Evolutionary conservation across 2,888 invertebrate species (phyloP).

Genomic region (Mayetiola destructor): DNA sequence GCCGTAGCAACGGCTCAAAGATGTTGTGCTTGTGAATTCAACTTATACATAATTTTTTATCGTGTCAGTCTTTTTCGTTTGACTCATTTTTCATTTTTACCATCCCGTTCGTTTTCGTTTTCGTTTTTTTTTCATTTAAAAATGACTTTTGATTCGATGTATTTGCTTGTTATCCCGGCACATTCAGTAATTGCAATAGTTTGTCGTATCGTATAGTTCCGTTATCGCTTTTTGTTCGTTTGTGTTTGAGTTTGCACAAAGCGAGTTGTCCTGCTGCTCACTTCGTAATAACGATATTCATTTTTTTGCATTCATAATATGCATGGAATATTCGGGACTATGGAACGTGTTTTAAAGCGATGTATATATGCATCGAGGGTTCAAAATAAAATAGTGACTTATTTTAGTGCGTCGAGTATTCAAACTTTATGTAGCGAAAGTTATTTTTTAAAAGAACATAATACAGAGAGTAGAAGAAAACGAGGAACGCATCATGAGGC

Average conservation of each 20-base stretch:
- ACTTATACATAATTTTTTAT: constrained; percentile 7
- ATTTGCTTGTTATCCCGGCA: too few relatives aligned
- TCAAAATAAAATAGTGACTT: not conserved
- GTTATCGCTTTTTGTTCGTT: not conserved
- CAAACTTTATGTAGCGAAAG: constrained; percentile 9
- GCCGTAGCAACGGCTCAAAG: too few relatives aligned
- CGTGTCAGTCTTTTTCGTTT: not conserved
- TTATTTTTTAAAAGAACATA: not conserved
- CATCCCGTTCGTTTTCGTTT: not conserved
- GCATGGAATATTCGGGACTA: not conserved
- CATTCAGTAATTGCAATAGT: constrained; percentile 7
- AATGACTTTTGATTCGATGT: too few relatives aligned
- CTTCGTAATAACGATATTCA: constrained; percentile 8
- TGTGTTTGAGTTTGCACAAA: not conserved
- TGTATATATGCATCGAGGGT: not conserved
- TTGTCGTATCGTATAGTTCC: not conserved
- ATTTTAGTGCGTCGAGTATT: not conserved
- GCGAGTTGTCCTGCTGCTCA: not conserved
- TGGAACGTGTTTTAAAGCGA: not conserved
- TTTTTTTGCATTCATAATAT: not conserved
- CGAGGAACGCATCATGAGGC: not conserved
- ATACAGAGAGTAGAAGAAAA: not conserved
- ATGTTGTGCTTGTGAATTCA: too few relatives aligned
- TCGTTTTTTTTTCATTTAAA: not conserved
- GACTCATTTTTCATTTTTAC: not conserved